Evolutionary conservation across 2,888 invertebrate genomes (phyloP), one percentile per base, ranked within the genome.

Genomic region (Cerceris rybyensis): DNA sequence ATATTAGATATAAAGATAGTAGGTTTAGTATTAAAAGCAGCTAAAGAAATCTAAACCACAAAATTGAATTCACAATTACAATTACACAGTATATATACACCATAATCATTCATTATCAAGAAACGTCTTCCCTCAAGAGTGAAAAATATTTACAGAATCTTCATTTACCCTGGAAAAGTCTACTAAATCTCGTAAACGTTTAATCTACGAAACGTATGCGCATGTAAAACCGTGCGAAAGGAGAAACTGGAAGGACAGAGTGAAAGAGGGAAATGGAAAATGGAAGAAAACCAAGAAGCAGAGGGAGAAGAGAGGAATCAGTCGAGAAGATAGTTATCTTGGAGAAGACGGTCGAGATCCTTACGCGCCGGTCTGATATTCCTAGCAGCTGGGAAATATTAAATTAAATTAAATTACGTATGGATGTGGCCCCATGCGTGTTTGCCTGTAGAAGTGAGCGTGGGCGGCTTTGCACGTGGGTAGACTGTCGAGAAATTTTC

Each of bases 351-450:
- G 28, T 17, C 43, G 52, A 42, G 70, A 65, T 72, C 52, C 66
- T 79, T 71, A 75, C 59, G 57, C 63, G 57, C 63, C 49, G 59
- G 13, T 42, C 73, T 79, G 75, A 79, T 83, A 81, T 79, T 70
- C 57, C 63, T 17, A 57, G 61, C 83, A 69, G 69, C 69, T 71
- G 75, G 46, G 67, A 82, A 67, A 81, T 81, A 83, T 84, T 75
- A 80, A 79, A 80, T 83, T 75, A 83, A 83, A 75, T 82, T 78
- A 82, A 78, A 78, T 82, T 76, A 79, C 74, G 57, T 67, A 75
- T 72, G 70, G 71, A 61, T 79, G 68, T 65, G 50, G 46, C 50
- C 49, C 14, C 50, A 16, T 17, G 41, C 63, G 59, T 43, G 58
- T 46, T 52, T 57, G 64, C 54, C 46, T 42, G 70, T 64, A 70